These are phyloP conservation scores for Nephrotoma flavescens DNA, from an alignment of 2,888 invertebrate species.

Conservation along the genomic window DNA sequence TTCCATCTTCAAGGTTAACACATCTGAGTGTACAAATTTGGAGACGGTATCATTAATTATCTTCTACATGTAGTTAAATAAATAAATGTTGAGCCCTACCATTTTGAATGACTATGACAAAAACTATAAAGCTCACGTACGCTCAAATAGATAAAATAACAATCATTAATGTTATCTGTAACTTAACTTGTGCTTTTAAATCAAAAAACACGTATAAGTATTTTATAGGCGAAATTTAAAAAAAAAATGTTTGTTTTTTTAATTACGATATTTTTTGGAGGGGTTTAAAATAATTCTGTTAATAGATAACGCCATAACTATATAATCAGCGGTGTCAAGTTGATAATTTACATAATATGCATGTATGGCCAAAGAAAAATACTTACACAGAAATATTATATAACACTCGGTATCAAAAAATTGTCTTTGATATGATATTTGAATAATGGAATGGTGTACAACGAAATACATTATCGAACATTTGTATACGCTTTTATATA, in stretches of 20 bases:
- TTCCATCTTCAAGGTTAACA: too few species aligned
- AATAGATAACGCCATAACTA: neutral
- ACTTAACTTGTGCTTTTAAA: neutral
- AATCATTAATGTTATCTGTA: neutral
- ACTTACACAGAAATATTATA: neutral
- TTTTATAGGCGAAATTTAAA: neutral
- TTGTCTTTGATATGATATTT: too few species aligned
- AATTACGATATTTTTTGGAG: neutral
- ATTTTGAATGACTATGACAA: too few species aligned
- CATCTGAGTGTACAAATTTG: too few species aligned
- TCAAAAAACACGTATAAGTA: neutral
- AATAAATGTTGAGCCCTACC: too few species aligned
- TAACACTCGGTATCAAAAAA: neutral
- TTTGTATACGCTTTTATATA: too few species aligned
- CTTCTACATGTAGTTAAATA: too few species aligned
- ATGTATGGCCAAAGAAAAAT: neutral
- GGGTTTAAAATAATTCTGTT: neutral
- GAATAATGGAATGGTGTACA: neutral
- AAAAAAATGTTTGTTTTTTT: neutral
- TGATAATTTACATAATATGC: neutral
- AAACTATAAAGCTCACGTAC: neutral
- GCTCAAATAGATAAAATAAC: neutral
- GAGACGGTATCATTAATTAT: too few species aligned
- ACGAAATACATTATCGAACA: neutral
- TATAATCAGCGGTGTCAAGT: neutral